These are phyloP conservation scores for Amphiduros pacificus DNA, from an alignment of 2,888 invertebrate genomes.

Conservation along the genomic window DNA sequence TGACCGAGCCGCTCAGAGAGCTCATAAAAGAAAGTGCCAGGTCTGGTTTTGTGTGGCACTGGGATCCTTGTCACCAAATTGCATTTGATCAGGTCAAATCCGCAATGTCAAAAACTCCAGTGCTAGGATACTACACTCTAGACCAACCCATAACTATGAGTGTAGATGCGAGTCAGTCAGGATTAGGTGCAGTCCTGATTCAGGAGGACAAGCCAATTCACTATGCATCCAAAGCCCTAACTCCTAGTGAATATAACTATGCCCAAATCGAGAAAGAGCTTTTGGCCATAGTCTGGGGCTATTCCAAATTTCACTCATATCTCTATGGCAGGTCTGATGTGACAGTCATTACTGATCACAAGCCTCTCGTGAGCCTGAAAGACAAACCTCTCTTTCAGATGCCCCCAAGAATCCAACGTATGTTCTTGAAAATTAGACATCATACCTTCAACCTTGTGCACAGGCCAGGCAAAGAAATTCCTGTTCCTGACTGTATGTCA, in stretches of 20 bases:
- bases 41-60: too few species aligned
- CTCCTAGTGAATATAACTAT: slow-evolving; percentile 31
- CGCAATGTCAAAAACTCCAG: background rate
- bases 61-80: slow-evolving; percentile 8
- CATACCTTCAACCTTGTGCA: too few species aligned
- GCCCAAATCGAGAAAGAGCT: slow-evolving; percentile 35
- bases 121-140: slow-evolving; percentile 14
- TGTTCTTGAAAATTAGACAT: slow-evolving; percentile 11
- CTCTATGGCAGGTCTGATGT: slow-evolving; percentile 31
- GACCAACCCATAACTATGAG: slow-evolving; percentile 1
- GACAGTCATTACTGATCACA: slow-evolving; percentile 34
- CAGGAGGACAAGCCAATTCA: slow-evolving; percentile 32
- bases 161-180: slow-evolving; percentile 17
- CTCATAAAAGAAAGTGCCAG: slow-evolving; percentile 21
- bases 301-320: slow-evolving; percentile 31
- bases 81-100: background rate
- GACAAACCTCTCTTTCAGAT: slow-evolving; percentile 13
- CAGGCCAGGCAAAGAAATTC: too few species aligned
- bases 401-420: slow-evolving; percentile 18
- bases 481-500: too few species aligned
- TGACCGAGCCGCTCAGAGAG: slow-evolving; percentile 14
- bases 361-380: slow-evolving; percentile 25
- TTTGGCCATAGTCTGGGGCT: slow-evolving; percentile 31
- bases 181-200: slow-evolving; percentile 32
- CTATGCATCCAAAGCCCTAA: slow-evolving; percentile 36